These are phyloP conservation scores for Aporrectodea caliginosa DNA, from an alignment of 1,140 invertebrate species.

Conservation along the genomic window DNA sequence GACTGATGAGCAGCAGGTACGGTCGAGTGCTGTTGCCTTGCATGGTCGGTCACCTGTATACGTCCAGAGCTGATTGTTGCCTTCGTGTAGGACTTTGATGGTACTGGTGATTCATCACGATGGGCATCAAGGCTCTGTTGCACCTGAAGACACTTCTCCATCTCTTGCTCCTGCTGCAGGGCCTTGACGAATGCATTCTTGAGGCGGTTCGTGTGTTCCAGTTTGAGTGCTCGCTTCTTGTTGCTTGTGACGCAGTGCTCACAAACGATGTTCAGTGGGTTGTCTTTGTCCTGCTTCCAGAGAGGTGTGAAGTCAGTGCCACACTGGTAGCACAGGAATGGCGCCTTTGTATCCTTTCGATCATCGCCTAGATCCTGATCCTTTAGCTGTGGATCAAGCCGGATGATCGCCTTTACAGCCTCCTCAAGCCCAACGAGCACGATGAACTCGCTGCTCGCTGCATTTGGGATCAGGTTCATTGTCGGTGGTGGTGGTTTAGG, in stretches of 20 bases:
- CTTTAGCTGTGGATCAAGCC: slow-evolving; percentile 61
- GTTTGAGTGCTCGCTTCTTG: slow-evolving; percentile 94
- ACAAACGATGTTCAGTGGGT: slow-evolving; percentile 76
- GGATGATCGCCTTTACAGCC: slow-evolving; percentile 89
- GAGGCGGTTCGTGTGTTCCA: slow-evolving; percentile 92
- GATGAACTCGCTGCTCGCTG: slow-evolving; percentile 94
- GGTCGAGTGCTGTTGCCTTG: slow-evolving; percentile 13
- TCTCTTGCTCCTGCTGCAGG: slow-evolving; percentile 95
- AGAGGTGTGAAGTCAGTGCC: slow-evolving; percentile 95
- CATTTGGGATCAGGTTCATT: slow-evolving; percentile 98
- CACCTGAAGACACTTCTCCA: slow-evolving; percentile 63
- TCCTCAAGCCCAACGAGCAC: slow-evolving; percentile 93
- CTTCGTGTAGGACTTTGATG: slow-evolving; percentile 24
- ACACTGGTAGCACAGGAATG: slow-evolving; percentile 91
- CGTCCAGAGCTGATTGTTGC: slow-evolving; percentile 30
- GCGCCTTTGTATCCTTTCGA: slow-evolving; percentile 59
- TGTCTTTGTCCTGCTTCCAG: slow-evolving; percentile 90
- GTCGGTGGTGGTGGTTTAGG: slow-evolving; percentile 96
- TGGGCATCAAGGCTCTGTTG: background rate
- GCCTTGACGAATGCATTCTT: slow-evolving; percentile 98
- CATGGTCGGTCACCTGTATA: slow-evolving; percentile 30
- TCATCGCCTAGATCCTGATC: slow-evolving; percentile 55
- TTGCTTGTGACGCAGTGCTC: slow-evolving; percentile 97
- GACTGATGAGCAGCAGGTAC: slow-evolving; percentile 30
- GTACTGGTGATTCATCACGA: slow-evolving; percentile 39